Evolutionary conservation across 2,888 invertebrate genomes (phyloP), one percentile per base, ranked within the genome.

Genomic region (Parthenolecanium corni): DNA sequence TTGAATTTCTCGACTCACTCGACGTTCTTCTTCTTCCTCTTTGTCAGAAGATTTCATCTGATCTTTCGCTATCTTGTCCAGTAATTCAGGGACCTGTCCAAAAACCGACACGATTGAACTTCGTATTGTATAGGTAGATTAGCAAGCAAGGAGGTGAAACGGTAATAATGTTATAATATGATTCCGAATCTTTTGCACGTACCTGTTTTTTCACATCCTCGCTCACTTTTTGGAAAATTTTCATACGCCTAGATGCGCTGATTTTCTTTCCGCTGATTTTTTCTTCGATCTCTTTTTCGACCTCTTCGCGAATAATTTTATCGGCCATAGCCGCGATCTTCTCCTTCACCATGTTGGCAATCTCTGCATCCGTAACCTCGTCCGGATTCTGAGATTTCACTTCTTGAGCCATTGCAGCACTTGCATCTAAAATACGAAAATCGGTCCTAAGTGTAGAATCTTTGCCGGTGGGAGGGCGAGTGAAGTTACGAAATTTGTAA

Each of bases 1-100:
- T 49, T 47, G 36, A 18, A 58, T 58, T 14, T 58, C 49, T 25
- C 47, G 36, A 12, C 58, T 49, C 6, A 49, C 58, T n/a, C 58
- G 47, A 2, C 31, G 21, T 3, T 58, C 57, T 9, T 25, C n/a
- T 21, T 11, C 12, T 6, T 44, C 47, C 3, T 14, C 21, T 11
- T 52, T 52, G 11, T 11, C 20, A 2, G 38, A 23, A 9, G 57
- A 25, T 11, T 46, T 31, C 3, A 49, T 14, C 14, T 58, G 58
- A 11, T 58, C 49, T 58, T 58, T 31, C 12, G 38, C 38, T 16
- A 58, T 21, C 47, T 51, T 47, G n/a, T 58, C 23, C 11, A 58
- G 31, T 12, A 47, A 47, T 38, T 58, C 58, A 36, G 47, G 58
- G 11, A 38, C 36, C 58, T 57, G 9, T 31, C 9, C n/a, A n/a